These are phyloP conservation scores for Linnaemya vulpina DNA, from an alignment of 2,888 invertebrate species.

Conservation along the genomic window DNA sequence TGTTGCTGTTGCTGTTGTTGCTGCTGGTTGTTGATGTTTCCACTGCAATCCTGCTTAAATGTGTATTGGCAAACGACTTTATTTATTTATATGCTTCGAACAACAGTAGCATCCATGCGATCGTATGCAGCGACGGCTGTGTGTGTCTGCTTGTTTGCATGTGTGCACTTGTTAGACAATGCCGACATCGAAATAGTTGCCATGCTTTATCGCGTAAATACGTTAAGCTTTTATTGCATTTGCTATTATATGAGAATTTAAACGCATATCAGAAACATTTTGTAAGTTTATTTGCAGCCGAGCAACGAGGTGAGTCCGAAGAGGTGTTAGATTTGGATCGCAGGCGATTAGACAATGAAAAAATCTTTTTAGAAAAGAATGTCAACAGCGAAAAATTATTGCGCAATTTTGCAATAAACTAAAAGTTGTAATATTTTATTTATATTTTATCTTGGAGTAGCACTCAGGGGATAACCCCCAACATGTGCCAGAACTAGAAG, in stretches of 20 bases:
- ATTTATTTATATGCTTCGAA: background rate
- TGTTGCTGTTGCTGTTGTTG: slow-evolving; percentile 4
- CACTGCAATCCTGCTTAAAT: background rate
- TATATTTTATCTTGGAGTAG: no score
- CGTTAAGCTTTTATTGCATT: slow-evolving; percentile 6
- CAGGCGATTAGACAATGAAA: no score
- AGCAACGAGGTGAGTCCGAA: background rate
- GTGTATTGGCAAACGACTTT: slow-evolving; percentile 53
- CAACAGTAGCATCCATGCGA: no score
- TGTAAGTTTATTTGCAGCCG: background rate
- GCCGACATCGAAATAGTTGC: background rate
- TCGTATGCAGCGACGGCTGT: no score
- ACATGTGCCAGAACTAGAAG: no score
- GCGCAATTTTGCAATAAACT: no score
- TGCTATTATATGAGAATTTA: background rate
- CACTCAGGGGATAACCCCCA: no score
- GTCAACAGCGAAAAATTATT: no score
- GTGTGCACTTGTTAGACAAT: background rate
- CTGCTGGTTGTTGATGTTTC: slow-evolving; percentile 11
- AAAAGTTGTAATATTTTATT: no score
- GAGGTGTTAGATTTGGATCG: background rate
- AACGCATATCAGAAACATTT: background rate
- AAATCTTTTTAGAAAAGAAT: no score
- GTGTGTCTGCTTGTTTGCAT: background rate
- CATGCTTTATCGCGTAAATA: slow-evolving; percentile 2